These are phyloP conservation scores for Iphiclides podalirius DNA, from an alignment of 2,888 invertebrate genomes.

Conservation along the genomic window DNA sequence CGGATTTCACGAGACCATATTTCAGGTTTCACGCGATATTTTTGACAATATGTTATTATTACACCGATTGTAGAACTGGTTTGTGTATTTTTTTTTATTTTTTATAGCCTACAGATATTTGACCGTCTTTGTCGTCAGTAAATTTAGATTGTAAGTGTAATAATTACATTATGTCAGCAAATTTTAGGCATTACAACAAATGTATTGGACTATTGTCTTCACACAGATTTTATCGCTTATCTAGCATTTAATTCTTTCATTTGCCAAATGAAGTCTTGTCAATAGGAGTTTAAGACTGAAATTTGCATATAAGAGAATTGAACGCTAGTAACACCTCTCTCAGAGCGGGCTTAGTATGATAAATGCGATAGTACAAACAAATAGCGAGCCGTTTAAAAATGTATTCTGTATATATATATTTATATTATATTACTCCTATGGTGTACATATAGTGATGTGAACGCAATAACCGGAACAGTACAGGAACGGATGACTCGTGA, in stretches of 20 bases:
- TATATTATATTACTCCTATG: neutral
- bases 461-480: neutral
- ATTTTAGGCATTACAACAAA: slow-evolving; percentile 16
- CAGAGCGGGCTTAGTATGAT: too few species aligned
- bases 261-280: too few species aligned
- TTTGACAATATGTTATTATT: too few species aligned
- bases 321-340: too few species aligned
- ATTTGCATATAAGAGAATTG: too few species aligned
- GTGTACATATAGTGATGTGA: slow-evolving; percentile 1
- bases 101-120: slow-evolving; percentile 4
- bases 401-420: too few species aligned
- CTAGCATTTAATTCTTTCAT: too few species aligned
- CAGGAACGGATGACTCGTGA: slow-evolving; percentile 1
- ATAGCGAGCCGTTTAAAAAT: neutral
- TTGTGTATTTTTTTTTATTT: neutral
- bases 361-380: slow-evolving; percentile 18
- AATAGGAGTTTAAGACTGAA: too few species aligned
- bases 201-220: neutral
- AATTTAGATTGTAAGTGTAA: slow-evolving; percentile 4
- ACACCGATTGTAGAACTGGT: neutral
- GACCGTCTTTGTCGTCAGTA: neutral
- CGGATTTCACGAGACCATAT: too few species aligned
- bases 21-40: too few species aligned
- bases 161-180: neutral
- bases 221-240: too few species aligned